phyloP scores from a whole-genome alignment of 2,888 invertebrate species.

The Arctia plantaginis region DNA sequence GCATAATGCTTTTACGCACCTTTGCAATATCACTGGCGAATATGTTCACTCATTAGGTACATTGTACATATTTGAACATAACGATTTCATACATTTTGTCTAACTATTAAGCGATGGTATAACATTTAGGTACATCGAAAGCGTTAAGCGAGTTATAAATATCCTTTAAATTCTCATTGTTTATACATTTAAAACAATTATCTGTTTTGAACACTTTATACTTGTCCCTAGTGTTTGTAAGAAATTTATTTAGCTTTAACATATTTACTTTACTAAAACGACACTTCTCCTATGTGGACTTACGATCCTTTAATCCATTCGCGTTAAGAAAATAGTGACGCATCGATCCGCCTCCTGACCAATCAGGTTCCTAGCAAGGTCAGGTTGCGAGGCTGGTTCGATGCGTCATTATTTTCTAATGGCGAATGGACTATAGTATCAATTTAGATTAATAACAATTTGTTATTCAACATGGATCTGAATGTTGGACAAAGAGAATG shows the following conservation, averaged over 20 bases:
- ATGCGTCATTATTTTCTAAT: no score
- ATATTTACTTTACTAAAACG: background rate
- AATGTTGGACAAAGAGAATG: no score
- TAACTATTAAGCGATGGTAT: constrained; percentile 44
- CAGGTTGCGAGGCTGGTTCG: no score
- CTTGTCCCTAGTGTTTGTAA: background rate
- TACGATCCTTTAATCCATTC: background rate
- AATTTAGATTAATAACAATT: no score
- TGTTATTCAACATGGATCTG: no score
- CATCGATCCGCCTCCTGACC: background rate
- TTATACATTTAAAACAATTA: constrained; percentile 3
- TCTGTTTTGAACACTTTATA: constrained; percentile 5
- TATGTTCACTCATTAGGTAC: constrained; percentile 4
- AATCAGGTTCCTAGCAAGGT: background rate
- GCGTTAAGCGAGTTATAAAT: constrained; percentile 42
- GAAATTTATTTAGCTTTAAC: background rate
- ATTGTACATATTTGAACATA: constrained; percentile 43
- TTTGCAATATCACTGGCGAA: background rate
- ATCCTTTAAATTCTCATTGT: constrained; percentile 4
- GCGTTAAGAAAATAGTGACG: background rate
- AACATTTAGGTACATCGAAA: constrained; percentile 46
- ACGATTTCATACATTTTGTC: constrained; percentile 39
- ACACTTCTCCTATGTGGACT: background rate
- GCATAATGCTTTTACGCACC: background rate
- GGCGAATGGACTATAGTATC: no score